Evolutionary conservation across 2,888 invertebrate genomes (phyloP), one percentile per base, ranked within the genome.

Genomic region (Coleophora flavipennella): DNA sequence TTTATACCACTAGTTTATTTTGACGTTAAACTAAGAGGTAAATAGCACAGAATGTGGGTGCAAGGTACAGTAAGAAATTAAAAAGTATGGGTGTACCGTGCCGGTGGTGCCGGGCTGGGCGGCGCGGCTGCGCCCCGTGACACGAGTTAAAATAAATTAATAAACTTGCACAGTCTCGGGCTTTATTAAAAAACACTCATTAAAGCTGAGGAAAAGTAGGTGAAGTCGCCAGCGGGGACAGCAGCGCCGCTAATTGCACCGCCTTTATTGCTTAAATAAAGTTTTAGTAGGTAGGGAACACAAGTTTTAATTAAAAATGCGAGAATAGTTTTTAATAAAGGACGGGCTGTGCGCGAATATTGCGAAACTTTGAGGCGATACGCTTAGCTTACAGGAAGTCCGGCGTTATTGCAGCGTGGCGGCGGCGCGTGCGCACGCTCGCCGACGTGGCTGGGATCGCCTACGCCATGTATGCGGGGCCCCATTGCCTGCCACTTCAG

Each of bases 241-340:
- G 79, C 71, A 74, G 79, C 71, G 74, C 67, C 81, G 76, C 84
- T 84, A 84, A 84, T 84, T 84, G 83, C 80, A 69, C 74, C 72
- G 76, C 81, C 78, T 83, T 84, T 84, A 84, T 84, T 83, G 83
- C 84, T 84, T 77, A 83, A 83, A 83, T 84, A 84, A 84, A 83
- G 81, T 84, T 84, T 83, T 80, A 83, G 83, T 78, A 75, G 72
- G 83, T 78, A 75, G 72, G 74, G 77, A 81, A 80, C 80, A 81
- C 79, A 83, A 84, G 83, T 83, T 84, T 84, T 83, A 84, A 83
- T 84, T 84, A 84, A 84, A 84, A 84, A 83, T 83, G 83, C 79
- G 79, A 81, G 78, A 83, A 84, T 84, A 84, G 84, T 84, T 83
- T 84, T 83, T 84, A 84, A 83, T 83, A 83, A 83, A 81, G 79